Evolutionary conservation across 1,140 invertebrate genomes (phyloP).

Genomic region (Micrasema longulum): DNA sequence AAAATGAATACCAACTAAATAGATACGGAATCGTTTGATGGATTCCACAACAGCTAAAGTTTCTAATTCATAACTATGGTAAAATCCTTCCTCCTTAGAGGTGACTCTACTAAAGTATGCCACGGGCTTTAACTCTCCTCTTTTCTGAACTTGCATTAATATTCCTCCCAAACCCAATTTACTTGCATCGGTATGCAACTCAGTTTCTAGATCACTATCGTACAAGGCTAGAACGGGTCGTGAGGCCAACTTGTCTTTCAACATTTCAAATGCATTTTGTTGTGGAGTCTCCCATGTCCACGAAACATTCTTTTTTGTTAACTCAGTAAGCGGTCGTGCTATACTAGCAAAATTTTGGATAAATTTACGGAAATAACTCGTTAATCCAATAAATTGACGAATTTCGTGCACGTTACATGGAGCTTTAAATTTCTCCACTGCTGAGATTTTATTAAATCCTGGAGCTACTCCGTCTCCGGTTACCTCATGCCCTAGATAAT

Average conservation of each 20-base stretch:
- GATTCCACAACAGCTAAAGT: slow-evolving; percentile 56
- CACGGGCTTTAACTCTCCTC: slow-evolving; percentile 55
- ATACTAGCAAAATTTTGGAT: slow-evolving; percentile 51
- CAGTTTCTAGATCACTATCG: neutral
- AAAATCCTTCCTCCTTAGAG: slow-evolving; percentile 54
- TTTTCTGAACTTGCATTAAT: slow-evolving; percentile 11
- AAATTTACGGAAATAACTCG: slow-evolving; percentile 56
- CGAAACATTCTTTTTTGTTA: slow-evolving; percentile 1
- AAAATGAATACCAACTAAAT: slow-evolving; percentile 58
- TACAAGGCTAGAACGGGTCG: neutral
- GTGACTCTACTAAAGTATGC: slow-evolving; percentile 58
- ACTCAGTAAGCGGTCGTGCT: slow-evolving; percentile 42
- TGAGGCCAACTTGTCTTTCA: slow-evolving; percentile 1
- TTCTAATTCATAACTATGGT: slow-evolving; percentile 60
- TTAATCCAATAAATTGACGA: no score
- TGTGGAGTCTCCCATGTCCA: neutral
- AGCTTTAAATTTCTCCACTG: neutral
- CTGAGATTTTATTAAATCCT: neutral
- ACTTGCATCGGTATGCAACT: neutral
- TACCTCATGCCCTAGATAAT: neutral
- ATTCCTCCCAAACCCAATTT: slow-evolving; percentile 7
- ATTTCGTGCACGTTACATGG: no score
- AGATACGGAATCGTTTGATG: slow-evolving; percentile 58
- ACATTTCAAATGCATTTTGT: neutral
- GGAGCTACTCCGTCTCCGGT: neutral